These are phyloP conservation scores for Ramphastos sulfuratus DNA, from an alignment of 2,113 vertebrate species.

Conservation along the genomic window DNA sequence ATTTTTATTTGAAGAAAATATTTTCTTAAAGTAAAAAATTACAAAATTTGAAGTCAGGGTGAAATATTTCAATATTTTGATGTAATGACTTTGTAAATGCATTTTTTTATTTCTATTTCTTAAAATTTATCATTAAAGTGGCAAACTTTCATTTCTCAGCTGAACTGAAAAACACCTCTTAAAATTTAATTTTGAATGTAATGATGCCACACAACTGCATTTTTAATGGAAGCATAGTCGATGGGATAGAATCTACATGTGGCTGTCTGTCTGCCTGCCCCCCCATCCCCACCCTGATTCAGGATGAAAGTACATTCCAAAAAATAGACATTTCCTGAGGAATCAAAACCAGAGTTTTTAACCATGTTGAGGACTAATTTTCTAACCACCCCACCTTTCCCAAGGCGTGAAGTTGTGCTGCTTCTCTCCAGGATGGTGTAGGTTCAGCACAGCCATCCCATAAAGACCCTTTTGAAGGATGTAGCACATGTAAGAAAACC, in stretches of 20 bases:
- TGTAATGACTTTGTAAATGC: not conserved
- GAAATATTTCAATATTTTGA: not conserved
- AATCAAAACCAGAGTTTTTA: not conserved
- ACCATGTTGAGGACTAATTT: not conserved
- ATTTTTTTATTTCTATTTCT: not conserved
- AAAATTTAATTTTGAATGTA: not conserved
- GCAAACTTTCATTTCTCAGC: not conserved
- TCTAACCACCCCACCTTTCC: not conserved
- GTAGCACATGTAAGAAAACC: not conserved
- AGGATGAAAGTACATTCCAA: not conserved
- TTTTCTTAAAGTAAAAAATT: not conserved
- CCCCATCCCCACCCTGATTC: not conserved
- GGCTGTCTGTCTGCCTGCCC: not conserved
- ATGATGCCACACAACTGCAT: not conserved
- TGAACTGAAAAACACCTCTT: not conserved
- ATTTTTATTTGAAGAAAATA: not conserved
- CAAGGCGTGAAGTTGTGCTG: not conserved
- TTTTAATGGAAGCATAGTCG: not conserved
- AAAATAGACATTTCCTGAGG: not conserved
- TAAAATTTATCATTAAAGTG: not conserved
- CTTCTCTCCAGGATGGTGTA: not conserved
- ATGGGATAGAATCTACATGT: not conserved
- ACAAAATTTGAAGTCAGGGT: not conserved
- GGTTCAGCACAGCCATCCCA: not conserved
- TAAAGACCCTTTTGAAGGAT: not conserved